Evolutionary conservation across 2,888 invertebrate species (phyloP), one percentile per base, ranked within the genome.

Genomic region (Girardia tigrina): DNA sequence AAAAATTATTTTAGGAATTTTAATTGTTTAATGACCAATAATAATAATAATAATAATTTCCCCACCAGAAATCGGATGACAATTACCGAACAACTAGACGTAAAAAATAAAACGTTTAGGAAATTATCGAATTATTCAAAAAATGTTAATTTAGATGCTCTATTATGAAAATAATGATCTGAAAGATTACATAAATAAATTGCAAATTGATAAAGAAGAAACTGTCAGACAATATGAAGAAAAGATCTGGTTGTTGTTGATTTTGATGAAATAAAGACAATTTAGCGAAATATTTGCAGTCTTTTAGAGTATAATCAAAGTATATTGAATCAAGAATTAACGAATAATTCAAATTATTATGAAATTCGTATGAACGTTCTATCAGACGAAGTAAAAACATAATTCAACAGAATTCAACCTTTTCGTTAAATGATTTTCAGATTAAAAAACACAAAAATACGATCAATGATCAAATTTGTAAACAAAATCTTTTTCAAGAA

Each of bases 131-230:
- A n/a, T n/a, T n/a, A n/a, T n/a, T n/a, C n/a, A n/a, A 36, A 12
- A 12, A 12, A 56, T 12, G n/a, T 8, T 56, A 8, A 12, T 56
- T 56, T 56, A 56, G 56, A 20, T 56, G n/a, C 56, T 56, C 2
- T 56, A 56, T 56, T 56, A 2, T 56, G 56, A 56, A 56, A 56
- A 56, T 56, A 56, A 56, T 56, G n/a, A 56, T 56, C 4, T 56
- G n/a, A 56, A 56, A 56, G 23, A 56, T n/a, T 56, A 4, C 23
- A 56, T 56, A 12, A 12, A 56, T 56, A n/a, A 56, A 56, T 56
- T 56, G 56, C n/a, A 56, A 56, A 56, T 12, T 4, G 56, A 56
- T 20, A 56, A 56, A 16, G 56, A 56, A 20, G 56, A 56, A 56
- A 4, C 23, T 20, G 23, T 56, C 23, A 56, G 23, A 56, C n/a